Conservation (phyloP, 1,140 invertebrate species). For the Caenorhabditis tropicalis region DNA sequence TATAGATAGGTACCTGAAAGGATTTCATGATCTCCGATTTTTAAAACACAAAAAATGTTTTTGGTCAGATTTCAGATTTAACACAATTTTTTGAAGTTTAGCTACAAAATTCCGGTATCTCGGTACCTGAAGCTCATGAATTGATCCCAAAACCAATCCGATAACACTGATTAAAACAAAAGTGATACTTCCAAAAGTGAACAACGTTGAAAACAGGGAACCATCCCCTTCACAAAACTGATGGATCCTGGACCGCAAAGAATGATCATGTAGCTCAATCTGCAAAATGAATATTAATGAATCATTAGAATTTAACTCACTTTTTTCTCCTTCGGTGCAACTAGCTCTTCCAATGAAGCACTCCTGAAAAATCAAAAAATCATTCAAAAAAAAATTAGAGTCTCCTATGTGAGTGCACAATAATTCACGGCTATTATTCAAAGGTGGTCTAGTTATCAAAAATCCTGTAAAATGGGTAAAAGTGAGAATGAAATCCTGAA, state of each 20-base stretch:
- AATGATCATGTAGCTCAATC: constrained; percentile 25
- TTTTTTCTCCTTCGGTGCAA: constrained; percentile 46
- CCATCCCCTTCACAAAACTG: constrained; percentile 44
- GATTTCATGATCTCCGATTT: not conserved
- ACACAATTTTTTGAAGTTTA: too few relatives aligned
- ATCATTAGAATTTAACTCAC: too few relatives aligned
- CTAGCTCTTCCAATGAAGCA: not conserved
- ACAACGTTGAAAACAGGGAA: constrained; percentile 58
- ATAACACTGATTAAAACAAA: constrained; percentile 66
- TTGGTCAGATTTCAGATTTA: too few relatives aligned
- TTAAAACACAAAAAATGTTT: not conserved
- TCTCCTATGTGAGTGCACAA: not conserved
- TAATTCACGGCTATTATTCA: constrained; percentile 35
- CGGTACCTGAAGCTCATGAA: constrained; percentile 65
- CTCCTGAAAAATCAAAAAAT: constrained; percentile 20
- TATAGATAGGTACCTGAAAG: constrained; percentile 58
- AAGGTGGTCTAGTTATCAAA: not conserved
- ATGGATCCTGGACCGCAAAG: not conserved
- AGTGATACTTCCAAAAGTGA: constrained; percentile 60
- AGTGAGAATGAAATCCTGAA: not conserved
- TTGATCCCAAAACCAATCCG: constrained; percentile 65
- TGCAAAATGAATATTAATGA: not conserved
- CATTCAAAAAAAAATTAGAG: not conserved
- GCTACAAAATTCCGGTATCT: not conserved
- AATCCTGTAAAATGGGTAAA: not conserved